Evolutionary conservation across 2,888 invertebrate genomes (phyloP), one percentile per base, ranked within the genome.

Genomic region (Pollenia angustigena): DNA sequence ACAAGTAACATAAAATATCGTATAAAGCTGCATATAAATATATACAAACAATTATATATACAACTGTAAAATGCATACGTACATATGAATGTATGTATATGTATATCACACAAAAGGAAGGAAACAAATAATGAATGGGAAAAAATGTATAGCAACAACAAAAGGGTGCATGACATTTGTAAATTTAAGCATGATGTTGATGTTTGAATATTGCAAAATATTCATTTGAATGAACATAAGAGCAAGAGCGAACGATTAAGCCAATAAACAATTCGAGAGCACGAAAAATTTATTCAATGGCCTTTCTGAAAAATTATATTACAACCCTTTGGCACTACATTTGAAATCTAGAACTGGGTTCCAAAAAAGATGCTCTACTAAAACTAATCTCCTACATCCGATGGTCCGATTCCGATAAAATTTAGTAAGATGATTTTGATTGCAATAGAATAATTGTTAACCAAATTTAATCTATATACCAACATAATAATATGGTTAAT

Each of bases 171-270:
- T 62, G 80, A 75, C 75, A 75, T 75, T 85, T 80, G 69, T 64
- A 80, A 80, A 85, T 75, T 71, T 69, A 68, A 85, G 81, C 75
- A 85, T 80, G 79, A 85, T 80, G 79, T 62, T 75, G 85, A 69
- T 80, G 80, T 85, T 85, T 80, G 85, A 85, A 80, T 80, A 75
- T 80, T 74, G 68, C 74, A 85, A 66, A 72, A 69, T 72, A 68
- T 82, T 82, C 79, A 85, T 80, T 74, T 85, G 80, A 85, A 74
- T 80, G 84, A 74, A 80, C 84, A 80, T 48, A 62, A 76, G 76
- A 69, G 82, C 60, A 82, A 68, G 32, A 68, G 44, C 52, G 44
- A 58, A 0, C 32, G 0, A 12, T 9, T n/a, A 4, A 54, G 58
- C 82, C 76, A 62, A 8, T 62, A 48, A 54, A 82, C 68, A 81